These are phyloP conservation scores for Phyllotis vaccarum DNA, from an alignment of 2,797 vertebrate genomes.

Conservation along the genomic window DNA sequence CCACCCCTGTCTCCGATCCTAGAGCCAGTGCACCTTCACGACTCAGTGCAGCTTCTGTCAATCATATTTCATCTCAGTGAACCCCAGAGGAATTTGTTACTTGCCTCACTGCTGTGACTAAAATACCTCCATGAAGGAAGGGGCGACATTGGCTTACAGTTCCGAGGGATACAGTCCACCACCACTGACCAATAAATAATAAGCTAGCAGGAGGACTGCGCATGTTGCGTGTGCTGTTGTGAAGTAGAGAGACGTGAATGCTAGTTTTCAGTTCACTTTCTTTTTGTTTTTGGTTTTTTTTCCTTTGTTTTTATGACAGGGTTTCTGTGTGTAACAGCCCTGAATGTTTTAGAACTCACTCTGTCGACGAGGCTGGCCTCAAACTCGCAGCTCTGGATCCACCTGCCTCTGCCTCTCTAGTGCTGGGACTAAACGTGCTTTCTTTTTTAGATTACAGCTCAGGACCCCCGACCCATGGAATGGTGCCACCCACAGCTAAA, in stretches of 20 bases:
- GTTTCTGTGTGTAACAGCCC: not conserved
- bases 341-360: not conserved
- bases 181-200: too few species aligned
- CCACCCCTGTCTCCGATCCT: not conserved
- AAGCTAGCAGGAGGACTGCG: not conserved
- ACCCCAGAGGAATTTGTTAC: not conserved
- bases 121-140: not conserved
- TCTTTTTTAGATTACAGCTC: not conserved
- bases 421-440: not conserved
- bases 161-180: not conserved
- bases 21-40: not conserved
- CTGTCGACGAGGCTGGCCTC: not conserved
- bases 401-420: not conserved
- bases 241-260: not conserved
- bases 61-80: not conserved
- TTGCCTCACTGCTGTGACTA: not conserved
- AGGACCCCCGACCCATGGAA: not conserved
- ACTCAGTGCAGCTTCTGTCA: not conserved
- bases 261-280: not conserved
- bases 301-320: not conserved
- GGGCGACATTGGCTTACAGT: not conserved
- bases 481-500: not conserved
- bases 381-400: not conserved
- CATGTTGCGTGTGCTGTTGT: not conserved
- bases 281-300: not conserved